Evolutionary conservation across 2,888 invertebrate species (phyloP).

Genomic region (Azorinus chamasolen): DNA sequence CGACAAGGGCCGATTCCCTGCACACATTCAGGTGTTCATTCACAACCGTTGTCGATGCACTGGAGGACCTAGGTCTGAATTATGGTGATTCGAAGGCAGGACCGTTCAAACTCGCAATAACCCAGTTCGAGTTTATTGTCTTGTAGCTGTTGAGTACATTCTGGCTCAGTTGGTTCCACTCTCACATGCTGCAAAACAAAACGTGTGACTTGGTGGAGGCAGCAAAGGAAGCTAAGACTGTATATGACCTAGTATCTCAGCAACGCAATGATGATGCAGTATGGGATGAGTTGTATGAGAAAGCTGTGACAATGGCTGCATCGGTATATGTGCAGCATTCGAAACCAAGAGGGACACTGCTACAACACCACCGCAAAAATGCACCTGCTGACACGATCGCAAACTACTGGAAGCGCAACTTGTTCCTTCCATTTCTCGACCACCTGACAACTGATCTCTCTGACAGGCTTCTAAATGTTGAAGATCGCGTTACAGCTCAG

Average conservation of each 20-base stretch:
- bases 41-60: slow-evolving; percentile 7
- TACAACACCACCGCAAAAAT: slow-evolving; percentile 19
- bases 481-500: slow-evolving; percentile 30
- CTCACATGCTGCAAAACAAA: slow-evolving; percentile 26
- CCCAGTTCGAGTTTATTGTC: slow-evolving; percentile 18
- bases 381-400: slow-evolving; percentile 13
- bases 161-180: slow-evolving; percentile 20
- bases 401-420: slow-evolving; percentile 6
- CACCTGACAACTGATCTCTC: slow-evolving; percentile 22
- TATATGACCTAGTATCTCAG: neutral
- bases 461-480: slow-evolving; percentile 34
- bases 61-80: neutral
- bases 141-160: slow-evolving; percentile 25
- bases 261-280: slow-evolving; percentile 5
- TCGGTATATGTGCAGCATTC: slow-evolving; percentile 5
- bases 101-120: slow-evolving; percentile 3
- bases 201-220: slow-evolving; percentile 15
- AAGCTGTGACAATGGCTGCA: slow-evolving; percentile 2
- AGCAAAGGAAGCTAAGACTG: neutral
- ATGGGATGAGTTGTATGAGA: slow-evolving; percentile 7
- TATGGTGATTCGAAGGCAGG: slow-evolving; percentile 15
- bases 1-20: neutral
- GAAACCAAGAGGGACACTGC: slow-evolving; percentile 3
- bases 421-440: slow-evolving; percentile 17
- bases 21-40: slow-evolving; percentile 5